These are phyloP conservation scores for Sinohyriopsis cumingii DNA, from an alignment of 2,888 invertebrate genomes.

Conservation along the genomic window DNA sequence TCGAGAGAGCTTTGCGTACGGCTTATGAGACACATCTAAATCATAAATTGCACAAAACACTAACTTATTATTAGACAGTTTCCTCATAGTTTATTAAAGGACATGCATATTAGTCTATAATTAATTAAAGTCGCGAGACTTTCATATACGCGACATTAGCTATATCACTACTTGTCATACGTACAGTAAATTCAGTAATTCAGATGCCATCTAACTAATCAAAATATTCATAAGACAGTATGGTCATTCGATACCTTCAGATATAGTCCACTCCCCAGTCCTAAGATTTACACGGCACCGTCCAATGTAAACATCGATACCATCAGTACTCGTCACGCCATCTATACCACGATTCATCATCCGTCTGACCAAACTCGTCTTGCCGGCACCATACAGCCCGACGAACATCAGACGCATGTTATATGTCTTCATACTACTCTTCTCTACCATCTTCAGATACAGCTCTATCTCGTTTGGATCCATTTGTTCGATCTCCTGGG, in stretches of 20 bases:
- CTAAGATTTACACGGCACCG: constrained; percentile 20
- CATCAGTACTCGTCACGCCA: constrained; percentile 26
- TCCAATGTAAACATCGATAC: constrained; percentile 31
- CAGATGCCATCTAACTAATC: no score
- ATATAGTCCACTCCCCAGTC: constrained; percentile 15
- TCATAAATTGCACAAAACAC: no score
- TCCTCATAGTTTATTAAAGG: no score
- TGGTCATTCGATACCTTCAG: constrained; percentile 14
- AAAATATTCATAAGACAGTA: no score
- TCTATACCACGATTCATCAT: constrained; percentile 23
- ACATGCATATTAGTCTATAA: no score
- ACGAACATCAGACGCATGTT: constrained; percentile 31
- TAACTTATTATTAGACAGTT: no score
- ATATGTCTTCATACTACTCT: constrained; percentile 16
- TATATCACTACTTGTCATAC: no score
- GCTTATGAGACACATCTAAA: no score
- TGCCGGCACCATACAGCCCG: constrained; percentile 17
- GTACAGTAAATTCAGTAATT: no score
- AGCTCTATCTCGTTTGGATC: constrained; percentile 18
- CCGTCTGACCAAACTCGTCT: constrained; percentile 1
- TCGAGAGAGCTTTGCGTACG: no score
- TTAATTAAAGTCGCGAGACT: no score
- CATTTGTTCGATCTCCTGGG: constrained; percentile 20
- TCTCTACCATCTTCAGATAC: constrained; percentile 18
- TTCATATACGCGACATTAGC: no score